Conservation (phyloP, 2,113 vertebrate genomes). For the Micronycteris hirsuta region DNA sequence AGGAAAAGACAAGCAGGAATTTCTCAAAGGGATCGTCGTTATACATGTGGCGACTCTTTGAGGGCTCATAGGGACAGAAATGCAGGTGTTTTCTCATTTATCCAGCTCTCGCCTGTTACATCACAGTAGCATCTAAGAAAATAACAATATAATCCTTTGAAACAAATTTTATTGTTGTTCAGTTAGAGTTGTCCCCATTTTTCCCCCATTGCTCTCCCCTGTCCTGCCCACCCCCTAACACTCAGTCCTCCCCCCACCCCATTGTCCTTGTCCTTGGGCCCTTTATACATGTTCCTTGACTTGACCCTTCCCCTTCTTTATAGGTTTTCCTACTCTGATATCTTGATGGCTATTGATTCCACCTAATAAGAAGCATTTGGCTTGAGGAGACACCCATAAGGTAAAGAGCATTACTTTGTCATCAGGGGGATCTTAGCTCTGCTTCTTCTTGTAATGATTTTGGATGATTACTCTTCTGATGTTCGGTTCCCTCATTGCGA, state of each 20-base stretch:
- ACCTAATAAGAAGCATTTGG: neutral
- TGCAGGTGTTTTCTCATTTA: slow-evolving; percentile 59
- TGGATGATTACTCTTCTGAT: neutral
- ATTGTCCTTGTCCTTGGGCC: too few species aligned
- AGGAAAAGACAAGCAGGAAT: slow-evolving; percentile 68
- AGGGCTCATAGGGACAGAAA: slow-evolving; percentile 6
- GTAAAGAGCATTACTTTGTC: neutral
- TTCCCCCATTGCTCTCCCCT: neutral
- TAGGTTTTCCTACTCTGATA: neutral
- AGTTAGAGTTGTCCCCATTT: neutral
- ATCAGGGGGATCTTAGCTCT: neutral
- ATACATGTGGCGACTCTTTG: slow-evolving; percentile 27
- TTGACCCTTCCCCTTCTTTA: too few species aligned
- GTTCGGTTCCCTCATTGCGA: neutral
- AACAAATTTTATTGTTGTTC: neutral
- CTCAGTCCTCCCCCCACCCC: too few species aligned
- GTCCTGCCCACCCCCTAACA: neutral
- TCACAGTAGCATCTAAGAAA: neutral
- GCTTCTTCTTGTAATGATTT: neutral
- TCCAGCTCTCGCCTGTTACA: neutral
- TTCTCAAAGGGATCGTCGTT: slow-evolving; percentile 45
- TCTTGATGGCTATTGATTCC: neutral
- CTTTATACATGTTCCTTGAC: too few species aligned
- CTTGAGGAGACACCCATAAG: neutral
- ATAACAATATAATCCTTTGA: neutral